A percentile compares a stretch with the other conserved stretches of the same genome.
Evolutionary conservation across 1,140 invertebrate species (phyloP).

Genomic region (Bombus ignitus): DNA sequence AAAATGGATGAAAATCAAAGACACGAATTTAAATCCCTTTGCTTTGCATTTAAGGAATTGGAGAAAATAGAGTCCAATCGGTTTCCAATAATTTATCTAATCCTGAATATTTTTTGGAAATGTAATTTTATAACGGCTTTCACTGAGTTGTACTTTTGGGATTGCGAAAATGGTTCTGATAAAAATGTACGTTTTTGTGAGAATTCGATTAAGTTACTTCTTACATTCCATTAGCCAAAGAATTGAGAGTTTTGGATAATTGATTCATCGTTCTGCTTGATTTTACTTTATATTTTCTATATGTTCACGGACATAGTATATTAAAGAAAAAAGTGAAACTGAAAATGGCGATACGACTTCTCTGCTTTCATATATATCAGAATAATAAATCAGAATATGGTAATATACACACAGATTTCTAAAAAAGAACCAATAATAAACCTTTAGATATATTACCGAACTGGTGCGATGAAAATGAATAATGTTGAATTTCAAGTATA

Average conservation of each 20-base stretch:
- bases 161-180: background rate
- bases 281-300: background rate
- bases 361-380: background rate
- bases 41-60: too few species aligned
- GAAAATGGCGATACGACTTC: too few species aligned
- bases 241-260: background rate
- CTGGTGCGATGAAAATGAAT: background rate
- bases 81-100: background rate
- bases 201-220: background rate
- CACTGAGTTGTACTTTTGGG: background rate
- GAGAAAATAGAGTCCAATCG: too few species aligned
- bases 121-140: background rate
- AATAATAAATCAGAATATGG: background rate
- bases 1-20: too few species aligned
- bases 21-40: background rate
- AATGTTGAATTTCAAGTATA: background rate
- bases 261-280: background rate
- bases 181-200: background rate
- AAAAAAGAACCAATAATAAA: background rate
- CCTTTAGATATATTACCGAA: background rate
- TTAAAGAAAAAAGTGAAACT: too few species aligned
- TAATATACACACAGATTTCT: background rate
- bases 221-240: background rate
- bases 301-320: too few species aligned
- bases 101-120: background rate